Conservation (phyloP, 2,113 vertebrate genomes). For the Henicopernis longicauda region DNA sequence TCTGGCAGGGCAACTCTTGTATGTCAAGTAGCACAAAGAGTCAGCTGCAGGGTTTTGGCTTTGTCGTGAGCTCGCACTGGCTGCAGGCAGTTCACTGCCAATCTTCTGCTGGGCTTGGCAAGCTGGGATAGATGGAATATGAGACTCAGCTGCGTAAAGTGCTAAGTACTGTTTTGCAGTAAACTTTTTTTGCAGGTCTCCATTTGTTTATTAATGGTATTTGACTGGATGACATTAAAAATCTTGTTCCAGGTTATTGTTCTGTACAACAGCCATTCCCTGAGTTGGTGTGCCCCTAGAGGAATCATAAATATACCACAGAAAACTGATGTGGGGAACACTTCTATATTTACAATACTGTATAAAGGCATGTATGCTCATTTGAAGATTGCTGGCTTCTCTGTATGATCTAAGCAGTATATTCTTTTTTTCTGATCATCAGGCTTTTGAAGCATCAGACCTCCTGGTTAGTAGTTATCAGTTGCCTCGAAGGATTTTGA, state of each 20-base stretch:
- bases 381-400: neutral
- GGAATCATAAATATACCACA: neutral
- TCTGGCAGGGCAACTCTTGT: neutral
- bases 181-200: neutral
- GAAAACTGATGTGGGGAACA: neutral
- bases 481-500: neutral
- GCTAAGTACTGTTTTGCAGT: neutral
- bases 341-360: neutral
- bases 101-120: neutral
- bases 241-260: neutral
- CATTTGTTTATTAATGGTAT: neutral
- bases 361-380: neutral
- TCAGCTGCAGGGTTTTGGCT: neutral
- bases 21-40: neutral
- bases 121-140: neutral
- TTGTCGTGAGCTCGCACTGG: neutral
- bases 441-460: neutral
- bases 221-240: neutral
- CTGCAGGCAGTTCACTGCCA: neutral
- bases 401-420: neutral
- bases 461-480: neutral
- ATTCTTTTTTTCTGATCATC: neutral
- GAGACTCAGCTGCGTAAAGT: neutral
- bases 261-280: neutral
- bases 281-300: neutral